Conservation (phyloP, 2,797 vertebrate genomes). For the Crenuchus spilurus region DNA sequence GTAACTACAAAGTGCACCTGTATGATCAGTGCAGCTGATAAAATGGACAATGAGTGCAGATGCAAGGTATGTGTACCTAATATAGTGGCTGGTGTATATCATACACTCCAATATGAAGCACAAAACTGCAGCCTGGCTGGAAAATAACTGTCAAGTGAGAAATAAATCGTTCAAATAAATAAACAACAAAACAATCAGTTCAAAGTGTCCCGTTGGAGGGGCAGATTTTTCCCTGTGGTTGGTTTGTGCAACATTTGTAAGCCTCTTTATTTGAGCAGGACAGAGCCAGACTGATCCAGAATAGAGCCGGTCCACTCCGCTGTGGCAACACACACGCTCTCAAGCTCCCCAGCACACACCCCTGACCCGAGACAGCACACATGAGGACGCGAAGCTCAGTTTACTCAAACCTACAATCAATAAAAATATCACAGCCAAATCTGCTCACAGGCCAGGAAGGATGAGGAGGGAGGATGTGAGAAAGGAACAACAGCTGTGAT, state of each 20-base stretch:
- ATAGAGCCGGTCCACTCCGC: not conserved
- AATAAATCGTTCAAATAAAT: too few species aligned
- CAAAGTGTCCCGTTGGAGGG: not conserved
- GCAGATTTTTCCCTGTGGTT: not conserved
- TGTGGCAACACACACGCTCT: not conserved
- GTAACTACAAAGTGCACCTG: too few species aligned
- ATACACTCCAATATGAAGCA: too few species aligned
- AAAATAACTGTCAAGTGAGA: too few species aligned
- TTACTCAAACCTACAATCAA: not conserved
- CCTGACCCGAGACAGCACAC: not conserved
- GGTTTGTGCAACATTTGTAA: slow-evolving; percentile 12
- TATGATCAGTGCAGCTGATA: too few species aligned
- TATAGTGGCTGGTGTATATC: too few species aligned
- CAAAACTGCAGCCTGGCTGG: too few species aligned
- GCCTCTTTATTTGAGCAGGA: slow-evolving; percentile 12
- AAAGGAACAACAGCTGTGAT: not conserved
- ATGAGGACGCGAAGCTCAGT: not conserved
- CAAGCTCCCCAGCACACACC: not conserved
- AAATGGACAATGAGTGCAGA: too few species aligned
- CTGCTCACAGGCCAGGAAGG: not conserved
- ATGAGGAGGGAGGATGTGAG: not conserved
- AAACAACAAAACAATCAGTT: too few species aligned
- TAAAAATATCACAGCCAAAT: not conserved
- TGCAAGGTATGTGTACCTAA: too few species aligned
- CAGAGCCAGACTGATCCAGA: slow-evolving; percentile 5